A percentile compares a stretch with the other conserved stretches of the same genome.
These are phyloP conservation scores for Antheraea assamensis DNA, from an alignment of 2,888 invertebrate genomes.

Conservation along the genomic window DNA sequence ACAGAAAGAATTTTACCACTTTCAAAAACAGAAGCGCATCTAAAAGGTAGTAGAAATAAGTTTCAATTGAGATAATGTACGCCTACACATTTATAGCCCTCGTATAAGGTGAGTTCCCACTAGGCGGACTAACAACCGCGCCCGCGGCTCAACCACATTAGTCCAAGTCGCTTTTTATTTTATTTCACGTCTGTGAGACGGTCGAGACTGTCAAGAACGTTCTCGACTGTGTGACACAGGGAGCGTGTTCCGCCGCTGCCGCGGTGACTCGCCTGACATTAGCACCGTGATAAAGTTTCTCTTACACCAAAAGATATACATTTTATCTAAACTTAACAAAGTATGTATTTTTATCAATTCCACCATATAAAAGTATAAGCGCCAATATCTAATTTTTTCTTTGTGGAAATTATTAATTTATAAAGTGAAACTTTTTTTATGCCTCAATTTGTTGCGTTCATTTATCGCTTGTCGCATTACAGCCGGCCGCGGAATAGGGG, in stretches of 20 bases:
- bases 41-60: not conserved
- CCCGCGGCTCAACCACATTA: slow-evolving; percentile 7
- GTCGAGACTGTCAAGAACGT: not conserved
- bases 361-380: too few relatives aligned
- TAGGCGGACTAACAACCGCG: slow-evolving; percentile 24
- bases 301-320: not conserved
- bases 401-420: too few relatives aligned
- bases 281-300: not conserved
- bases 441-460: too few relatives aligned
- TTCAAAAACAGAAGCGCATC: too few relatives aligned
- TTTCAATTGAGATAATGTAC: not conserved
- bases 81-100: not conserved
- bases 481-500: too few relatives aligned
- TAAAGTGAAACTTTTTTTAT: too few relatives aligned
- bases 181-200: slow-evolving; percentile 15
- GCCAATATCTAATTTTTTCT: too few relatives aligned
- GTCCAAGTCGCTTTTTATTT: slow-evolving; percentile 17
- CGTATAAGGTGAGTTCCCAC: slow-evolving; percentile 2
- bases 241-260: not conserved
- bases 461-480: too few relatives aligned
- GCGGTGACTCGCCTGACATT: not conserved
- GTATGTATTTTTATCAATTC: too few relatives aligned
- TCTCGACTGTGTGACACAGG: not conserved
- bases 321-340: not conserved
- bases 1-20: too few relatives aligned